These are phyloP conservation scores for Drosophila borborema DNA, from an alignment of 2,888 invertebrate species.

Conservation along the genomic window DNA sequence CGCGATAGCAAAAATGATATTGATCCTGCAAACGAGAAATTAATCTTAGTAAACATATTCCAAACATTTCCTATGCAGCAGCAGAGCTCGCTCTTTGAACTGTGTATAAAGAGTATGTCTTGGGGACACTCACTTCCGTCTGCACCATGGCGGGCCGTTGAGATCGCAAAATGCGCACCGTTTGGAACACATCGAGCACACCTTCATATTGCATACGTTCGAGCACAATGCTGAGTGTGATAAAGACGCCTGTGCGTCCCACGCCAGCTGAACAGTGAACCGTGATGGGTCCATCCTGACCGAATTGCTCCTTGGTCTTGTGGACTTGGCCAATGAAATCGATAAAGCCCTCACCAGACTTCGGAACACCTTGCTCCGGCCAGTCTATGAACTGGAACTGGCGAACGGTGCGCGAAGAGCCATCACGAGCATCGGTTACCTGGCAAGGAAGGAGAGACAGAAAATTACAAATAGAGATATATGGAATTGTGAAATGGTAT, in stretches of 20 bases:
- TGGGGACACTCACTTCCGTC: slow-evolving; percentile 91
- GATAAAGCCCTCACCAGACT: slow-evolving; percentile 99
- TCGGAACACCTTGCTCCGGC: slow-evolving; percentile 98
- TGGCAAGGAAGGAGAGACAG: slow-evolving; percentile 53
- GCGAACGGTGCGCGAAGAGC: slow-evolving; percentile 96
- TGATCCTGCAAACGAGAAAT: slow-evolving; percentile 91
- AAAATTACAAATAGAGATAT: too few species aligned
- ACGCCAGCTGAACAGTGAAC: slow-evolving; percentile 99
- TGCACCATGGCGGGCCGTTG: slow-evolving; percentile 99
- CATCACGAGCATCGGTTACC: slow-evolving; percentile 98
- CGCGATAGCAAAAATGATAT: slow-evolving; percentile 99
- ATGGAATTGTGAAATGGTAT: too few species aligned
- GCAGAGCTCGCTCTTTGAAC: background rate
- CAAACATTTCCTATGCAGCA: background rate
- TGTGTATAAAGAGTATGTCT: background rate
- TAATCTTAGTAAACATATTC: background rate
- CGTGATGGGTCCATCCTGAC: slow-evolving; percentile 99
- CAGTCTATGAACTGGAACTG: slow-evolving; percentile 99
- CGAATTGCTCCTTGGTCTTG: slow-evolving; percentile 99
- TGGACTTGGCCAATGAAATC: slow-evolving; percentile 99
- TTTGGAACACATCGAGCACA: slow-evolving; percentile 99
- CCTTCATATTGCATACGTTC: slow-evolving; percentile 99
- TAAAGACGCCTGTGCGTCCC: slow-evolving; percentile 99
- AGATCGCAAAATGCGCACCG: slow-evolving; percentile 98
- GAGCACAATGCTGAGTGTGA: slow-evolving; percentile 98